Percentiles rank a stretch among this genome's conserved stretches.
Conservation (phyloP, 2,113 vertebrate genomes). For the Antechinus stuartii region DNA sequence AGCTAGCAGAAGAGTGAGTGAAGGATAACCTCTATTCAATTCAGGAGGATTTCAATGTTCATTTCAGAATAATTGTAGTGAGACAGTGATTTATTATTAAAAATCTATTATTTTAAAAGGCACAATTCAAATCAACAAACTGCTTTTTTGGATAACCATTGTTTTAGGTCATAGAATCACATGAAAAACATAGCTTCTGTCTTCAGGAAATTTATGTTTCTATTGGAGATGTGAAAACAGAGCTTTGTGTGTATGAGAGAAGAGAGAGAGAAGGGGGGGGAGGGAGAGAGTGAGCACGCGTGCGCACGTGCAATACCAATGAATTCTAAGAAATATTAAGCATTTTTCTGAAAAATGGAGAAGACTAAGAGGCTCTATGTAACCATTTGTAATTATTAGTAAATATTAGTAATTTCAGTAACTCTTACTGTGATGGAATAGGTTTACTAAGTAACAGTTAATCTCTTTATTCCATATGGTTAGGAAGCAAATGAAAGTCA, state of each 20-base stretch:
- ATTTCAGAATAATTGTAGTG: not conserved
- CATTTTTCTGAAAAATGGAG: not conserved
- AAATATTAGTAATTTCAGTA: not conserved
- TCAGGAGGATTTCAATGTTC: constrained; percentile 26
- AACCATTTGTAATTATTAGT: too few species aligned
- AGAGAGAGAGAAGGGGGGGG: too few species aligned
- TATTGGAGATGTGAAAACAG: not conserved
- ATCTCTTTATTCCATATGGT: not conserved
- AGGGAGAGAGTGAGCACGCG: too few species aligned
- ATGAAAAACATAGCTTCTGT: not conserved
- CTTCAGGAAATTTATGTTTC: not conserved
- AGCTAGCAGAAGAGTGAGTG: not conserved
- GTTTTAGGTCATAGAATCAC: not conserved
- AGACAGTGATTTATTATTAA: not conserved
- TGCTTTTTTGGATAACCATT: not conserved
- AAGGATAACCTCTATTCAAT: not conserved
- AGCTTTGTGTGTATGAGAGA: too few species aligned
- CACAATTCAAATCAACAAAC: not conserved
- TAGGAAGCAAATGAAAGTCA: not conserved
- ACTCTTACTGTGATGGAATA: not conserved
- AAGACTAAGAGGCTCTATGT: not conserved
- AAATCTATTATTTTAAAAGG: not conserved
- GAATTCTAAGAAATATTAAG: not conserved
- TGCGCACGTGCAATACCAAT: not conserved
- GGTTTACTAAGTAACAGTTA: not conserved